phyloP scores from a whole-genome alignment of 2,113 vertebrate species.

The Tenebrosternarchus preto region DNA sequence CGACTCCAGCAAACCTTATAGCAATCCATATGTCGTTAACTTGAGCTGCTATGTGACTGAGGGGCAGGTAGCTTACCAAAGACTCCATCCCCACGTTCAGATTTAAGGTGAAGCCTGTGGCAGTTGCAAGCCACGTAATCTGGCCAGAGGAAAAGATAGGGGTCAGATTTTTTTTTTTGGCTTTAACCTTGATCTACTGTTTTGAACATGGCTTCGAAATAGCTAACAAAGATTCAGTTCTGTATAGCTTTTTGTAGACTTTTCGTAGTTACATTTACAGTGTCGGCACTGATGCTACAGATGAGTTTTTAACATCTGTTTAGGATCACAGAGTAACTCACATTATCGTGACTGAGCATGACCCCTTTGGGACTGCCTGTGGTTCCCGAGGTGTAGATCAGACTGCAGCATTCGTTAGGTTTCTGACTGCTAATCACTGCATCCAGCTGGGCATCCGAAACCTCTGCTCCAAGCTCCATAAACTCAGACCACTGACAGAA shows the following conservation, averaged over 20 bases:
- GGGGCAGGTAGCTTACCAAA: slow-evolving; percentile 70
- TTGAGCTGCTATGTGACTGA: slow-evolving; percentile 78
- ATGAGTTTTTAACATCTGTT: neutral
- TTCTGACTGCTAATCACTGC: slow-evolving; percentile 68
- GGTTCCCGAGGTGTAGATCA: slow-evolving; percentile 79
- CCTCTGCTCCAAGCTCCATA: slow-evolving; percentile 69
- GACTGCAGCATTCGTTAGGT: slow-evolving; percentile 76
- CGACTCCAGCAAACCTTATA: slow-evolving; percentile 60
- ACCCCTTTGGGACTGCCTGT: slow-evolving; percentile 78
- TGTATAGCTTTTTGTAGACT: too few relatives aligned
- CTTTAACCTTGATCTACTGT: neutral
- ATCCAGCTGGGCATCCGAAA: slow-evolving; percentile 67
- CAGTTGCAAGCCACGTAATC: slow-evolving; percentile 72
- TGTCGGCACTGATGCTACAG: neutral
- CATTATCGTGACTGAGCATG: slow-evolving; percentile 83
- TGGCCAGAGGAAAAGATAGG: slow-evolving; percentile 34
- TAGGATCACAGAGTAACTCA: slow-evolving; percentile 58
- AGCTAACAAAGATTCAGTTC: neutral
- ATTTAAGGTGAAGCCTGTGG: slow-evolving; percentile 4
- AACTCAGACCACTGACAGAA: slow-evolving; percentile 76
- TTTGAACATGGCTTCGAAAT: neutral
- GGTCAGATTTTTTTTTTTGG: neutral
- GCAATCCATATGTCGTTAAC: slow-evolving; percentile 75
- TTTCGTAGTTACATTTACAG: too few relatives aligned
- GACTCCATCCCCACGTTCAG: slow-evolving; percentile 50